phyloP scores from a whole-genome alignment of 2,797 vertebrate genomes.

The Acanthopagrus latus region DNA sequence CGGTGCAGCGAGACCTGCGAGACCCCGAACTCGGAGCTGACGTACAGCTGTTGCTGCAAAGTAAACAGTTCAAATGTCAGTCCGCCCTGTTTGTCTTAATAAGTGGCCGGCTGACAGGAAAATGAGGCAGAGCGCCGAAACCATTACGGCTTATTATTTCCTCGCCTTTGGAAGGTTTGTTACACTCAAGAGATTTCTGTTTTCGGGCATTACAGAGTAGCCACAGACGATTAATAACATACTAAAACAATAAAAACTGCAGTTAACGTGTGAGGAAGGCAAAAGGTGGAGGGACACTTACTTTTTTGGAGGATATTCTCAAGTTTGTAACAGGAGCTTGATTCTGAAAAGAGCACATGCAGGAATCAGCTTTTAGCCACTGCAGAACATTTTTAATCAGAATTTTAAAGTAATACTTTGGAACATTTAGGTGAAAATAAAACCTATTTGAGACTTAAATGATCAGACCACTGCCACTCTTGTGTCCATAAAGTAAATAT shows the following conservation, averaged over 20 bases:
- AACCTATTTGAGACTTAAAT: not conserved
- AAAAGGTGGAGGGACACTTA: constrained; percentile 74
- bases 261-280: not conserved
- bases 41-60: constrained; percentile 96
- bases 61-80: constrained; percentile 81
- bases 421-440: not conserved
- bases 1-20: constrained; percentile 96
- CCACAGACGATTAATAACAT: constrained; percentile 24
- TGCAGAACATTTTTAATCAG: not conserved
- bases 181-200: constrained; percentile 24
- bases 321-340: constrained; percentile 92
- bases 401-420: too few relatives aligned
- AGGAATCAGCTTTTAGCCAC: not conserved
- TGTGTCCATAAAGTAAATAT: not conserved
- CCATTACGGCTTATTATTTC: constrained; percentile 69
- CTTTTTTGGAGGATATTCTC: constrained; percentile 98
- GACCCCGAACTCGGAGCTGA: constrained; percentile 94
- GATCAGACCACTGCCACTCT: not conserved
- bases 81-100: constrained; percentile 73
- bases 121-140: constrained; percentile 65
- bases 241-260: constrained; percentile 43
- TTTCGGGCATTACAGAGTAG: constrained; percentile 30
- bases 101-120: constrained; percentile 73
- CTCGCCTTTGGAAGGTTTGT: constrained; percentile 40
- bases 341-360: constrained; percentile 81